Conservation (phyloP, 2,797 vertebrate species). For the Morus bassanus region DNA sequence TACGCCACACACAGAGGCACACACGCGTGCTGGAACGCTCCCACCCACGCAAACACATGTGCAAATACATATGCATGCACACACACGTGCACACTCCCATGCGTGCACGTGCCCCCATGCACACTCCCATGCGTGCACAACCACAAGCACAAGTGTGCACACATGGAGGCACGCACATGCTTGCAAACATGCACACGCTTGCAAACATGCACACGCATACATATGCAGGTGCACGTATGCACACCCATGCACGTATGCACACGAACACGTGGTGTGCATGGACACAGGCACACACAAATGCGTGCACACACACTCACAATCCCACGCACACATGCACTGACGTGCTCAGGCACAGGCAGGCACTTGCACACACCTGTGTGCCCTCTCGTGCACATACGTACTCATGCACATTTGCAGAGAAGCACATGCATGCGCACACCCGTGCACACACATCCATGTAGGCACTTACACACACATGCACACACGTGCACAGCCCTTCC, state of each 20-base stretch:
- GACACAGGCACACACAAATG: accelerated
- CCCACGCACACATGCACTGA: accelerated
- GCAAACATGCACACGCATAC: accelerated
- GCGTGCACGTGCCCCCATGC: accelerated
- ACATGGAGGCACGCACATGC: accelerated
- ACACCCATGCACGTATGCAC: accelerated
- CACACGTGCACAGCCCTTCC: neutral
- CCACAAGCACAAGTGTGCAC: accelerated
- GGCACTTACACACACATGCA: neutral
- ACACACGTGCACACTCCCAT: accelerated
- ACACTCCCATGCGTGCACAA: neutral
- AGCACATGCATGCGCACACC: accelerated
- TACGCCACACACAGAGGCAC: neutral
- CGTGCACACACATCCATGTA: accelerated
- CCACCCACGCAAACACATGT: neutral
- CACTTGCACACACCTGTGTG: neutral
- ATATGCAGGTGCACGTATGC: accelerated
- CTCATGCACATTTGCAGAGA: neutral
- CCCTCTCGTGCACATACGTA: accelerated
- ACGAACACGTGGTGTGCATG: accelerated
- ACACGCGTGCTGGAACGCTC: neutral
- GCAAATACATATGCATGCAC: neutral
- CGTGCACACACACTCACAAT: accelerated
- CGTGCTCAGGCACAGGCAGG: neutral
- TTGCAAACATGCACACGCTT: too few relatives aligned